Conservation (phyloP, 1,140 invertebrate species). For the Metopolophium dirhodum region DNA sequence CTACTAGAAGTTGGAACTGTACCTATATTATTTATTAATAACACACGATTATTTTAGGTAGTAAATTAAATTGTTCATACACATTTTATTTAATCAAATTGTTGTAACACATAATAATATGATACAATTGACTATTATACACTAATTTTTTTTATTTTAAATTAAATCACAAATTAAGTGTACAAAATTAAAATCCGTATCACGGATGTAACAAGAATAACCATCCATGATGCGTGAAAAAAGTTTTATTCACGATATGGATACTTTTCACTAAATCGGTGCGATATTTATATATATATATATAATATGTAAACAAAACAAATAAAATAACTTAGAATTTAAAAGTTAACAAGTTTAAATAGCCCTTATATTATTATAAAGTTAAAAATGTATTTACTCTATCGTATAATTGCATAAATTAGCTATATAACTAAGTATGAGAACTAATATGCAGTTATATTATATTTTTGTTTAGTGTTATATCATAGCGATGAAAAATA, state of each 20-base stretch:
- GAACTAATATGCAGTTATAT: slow-evolving; percentile 19
- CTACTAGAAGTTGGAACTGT: too few species aligned
- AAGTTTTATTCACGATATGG: neutral
- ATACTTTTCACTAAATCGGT: neutral
- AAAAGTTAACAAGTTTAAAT: slow-evolving; percentile 50
- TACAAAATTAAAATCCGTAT: neutral
- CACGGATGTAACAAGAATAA: neutral
- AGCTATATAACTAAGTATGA: slow-evolving; percentile 9
- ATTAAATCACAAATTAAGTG: neutral
- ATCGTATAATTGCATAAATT: slow-evolving; percentile 39
- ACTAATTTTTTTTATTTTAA: too few species aligned
- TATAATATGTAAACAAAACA: slow-evolving; percentile 45
- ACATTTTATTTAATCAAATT: neutral
- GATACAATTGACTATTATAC: too few species aligned
- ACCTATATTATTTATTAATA: too few species aligned
- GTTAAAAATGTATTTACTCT: slow-evolving; percentile 26
- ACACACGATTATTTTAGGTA: too few species aligned
- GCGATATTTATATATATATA: neutral
- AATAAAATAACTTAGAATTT: slow-evolving; percentile 43
- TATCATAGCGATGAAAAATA: neutral
- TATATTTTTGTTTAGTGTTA: slow-evolving; percentile 9
- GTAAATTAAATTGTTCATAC: neutral
- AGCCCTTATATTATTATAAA: slow-evolving; percentile 34
- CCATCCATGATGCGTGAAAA: neutral
- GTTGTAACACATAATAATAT: too few species aligned